Evolutionary conservation across 2,797 vertebrate species (phyloP).

Genomic region (Phalloptychus januarius): DNA sequence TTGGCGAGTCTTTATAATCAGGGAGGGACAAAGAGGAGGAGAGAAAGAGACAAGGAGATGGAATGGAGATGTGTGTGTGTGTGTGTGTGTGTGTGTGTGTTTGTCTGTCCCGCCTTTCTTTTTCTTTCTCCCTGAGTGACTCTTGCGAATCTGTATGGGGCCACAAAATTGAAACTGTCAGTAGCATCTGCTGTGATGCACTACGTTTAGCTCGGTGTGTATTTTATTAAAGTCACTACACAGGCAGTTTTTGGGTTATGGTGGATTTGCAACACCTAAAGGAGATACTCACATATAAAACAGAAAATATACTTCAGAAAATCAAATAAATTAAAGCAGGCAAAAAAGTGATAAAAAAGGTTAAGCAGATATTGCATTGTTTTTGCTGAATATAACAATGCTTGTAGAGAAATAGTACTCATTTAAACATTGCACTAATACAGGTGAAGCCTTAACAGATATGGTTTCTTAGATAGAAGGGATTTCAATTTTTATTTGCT

Average conservation of each 20-base stretch:
- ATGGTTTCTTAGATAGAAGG: neutral
- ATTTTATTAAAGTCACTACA: constrained; percentile 19
- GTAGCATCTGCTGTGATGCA: constrained; percentile 51
- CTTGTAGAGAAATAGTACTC: neutral
- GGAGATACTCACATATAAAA: neutral
- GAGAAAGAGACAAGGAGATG: constrained; percentile 55
- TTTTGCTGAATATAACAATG: neutral
- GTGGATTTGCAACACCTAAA: constrained; percentile 4
- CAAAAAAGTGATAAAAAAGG: neutral
- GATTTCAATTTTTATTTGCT: neutral
- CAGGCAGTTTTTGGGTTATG: neutral
- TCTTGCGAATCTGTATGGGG: constrained; percentile 62
- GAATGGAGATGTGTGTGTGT: constrained; percentile 35
- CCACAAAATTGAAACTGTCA: constrained; percentile 61
- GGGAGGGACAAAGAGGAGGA: constrained; percentile 58
- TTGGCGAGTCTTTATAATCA: constrained; percentile 69
- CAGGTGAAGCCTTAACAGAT: neutral
- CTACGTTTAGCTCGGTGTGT: constrained; percentile 41
- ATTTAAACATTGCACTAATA: neutral
- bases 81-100: constrained; percentile 11
- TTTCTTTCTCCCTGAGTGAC: constrained; percentile 43
- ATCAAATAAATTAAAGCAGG: constrained; percentile 1
- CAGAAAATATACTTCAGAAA: neutral
- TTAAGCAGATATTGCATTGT: neutral
- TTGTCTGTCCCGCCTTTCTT: constrained; percentile 5